Evolutionary conservation across 2,797 vertebrate species (phyloP), one percentile per base, ranked within the genome.

Genomic region (Ceryle rudis): DNA sequence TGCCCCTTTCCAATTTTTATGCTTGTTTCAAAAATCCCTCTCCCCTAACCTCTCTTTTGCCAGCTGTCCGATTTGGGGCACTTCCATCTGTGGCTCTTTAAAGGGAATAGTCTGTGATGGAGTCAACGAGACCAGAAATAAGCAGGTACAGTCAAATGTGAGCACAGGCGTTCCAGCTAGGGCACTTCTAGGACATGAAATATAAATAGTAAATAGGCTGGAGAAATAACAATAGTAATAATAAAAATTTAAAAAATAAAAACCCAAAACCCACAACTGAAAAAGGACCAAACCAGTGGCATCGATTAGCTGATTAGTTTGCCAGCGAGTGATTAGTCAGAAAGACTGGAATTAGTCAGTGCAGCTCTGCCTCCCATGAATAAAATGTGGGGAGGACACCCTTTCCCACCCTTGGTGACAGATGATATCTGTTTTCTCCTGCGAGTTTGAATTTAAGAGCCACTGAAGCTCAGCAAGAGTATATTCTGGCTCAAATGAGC

Each of bases 401-500:
- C 96, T 94, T 97, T 96, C 96, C 90, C 94, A 96, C 95, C 97
- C 97, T 97, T 51, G 10, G 96, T 98, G 98, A 98, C 98, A 98
- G 98, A 98, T 98, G 98, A 98, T 98, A 98, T 98, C 98, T 98
- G 98, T 98, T 98, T 98, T 98, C 98, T 98, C 97, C 98, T 91
- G 64, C 60, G 81, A 98, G 98, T 97, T 97, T 97, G 98, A 98
- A 98, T 98, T 98, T 98, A 98, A 98, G 98, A 98, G 97, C 97
- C 98, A 98, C 97, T 98, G 98, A 98, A 98, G 98, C 98, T 98
- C 98, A 97, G 97, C 98, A 97, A 98, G 96, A 98, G 98, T 98
- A 98, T 98, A 98, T 98, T 98, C 98, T 98, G 97, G 97, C 98
- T 98, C 98, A 98, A 98, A 98, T 98, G 98, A 98, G 98, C 98